A percentile compares a stretch with the other conserved stretches of the same genome.
phyloP scores from a whole-genome alignment of 2,113 vertebrate genomes.

The Ploceus nigricollis region DNA sequence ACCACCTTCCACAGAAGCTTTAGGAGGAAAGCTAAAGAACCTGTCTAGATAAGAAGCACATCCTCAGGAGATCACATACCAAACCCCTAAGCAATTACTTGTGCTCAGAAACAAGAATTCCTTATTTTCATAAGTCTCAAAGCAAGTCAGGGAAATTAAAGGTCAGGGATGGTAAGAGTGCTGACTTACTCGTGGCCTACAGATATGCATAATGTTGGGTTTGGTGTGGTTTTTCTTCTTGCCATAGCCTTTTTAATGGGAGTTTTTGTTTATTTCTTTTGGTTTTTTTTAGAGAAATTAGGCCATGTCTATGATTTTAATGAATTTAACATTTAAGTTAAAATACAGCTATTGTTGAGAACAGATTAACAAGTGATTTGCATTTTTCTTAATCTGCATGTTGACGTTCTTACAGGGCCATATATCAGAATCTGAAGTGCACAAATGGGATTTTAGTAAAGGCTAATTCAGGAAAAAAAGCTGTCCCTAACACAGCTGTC shows the following conservation, averaged over 20 bases:
- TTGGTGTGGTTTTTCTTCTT: not conserved
- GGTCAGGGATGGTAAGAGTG: not conserved
- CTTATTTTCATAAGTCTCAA: not conserved
- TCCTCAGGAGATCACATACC: not conserved
- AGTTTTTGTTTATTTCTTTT: not conserved
- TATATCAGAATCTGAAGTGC: not conserved
- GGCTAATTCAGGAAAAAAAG: not conserved
- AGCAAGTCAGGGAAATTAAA: not conserved
- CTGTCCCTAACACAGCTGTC: not conserved
- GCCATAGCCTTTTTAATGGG: not conserved
- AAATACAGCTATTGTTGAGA: not conserved
- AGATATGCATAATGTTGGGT: not conserved
- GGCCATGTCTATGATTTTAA: not conserved
- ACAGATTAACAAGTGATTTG: not conserved
- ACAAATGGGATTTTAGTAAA: not conserved
- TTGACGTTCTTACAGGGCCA: not conserved
- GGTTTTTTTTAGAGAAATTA: accelerated
- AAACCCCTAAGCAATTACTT: not conserved
- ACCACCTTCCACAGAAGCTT: not conserved
- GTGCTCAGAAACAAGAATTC: not conserved
- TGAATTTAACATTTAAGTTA: not conserved
- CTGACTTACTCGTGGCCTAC: not conserved
- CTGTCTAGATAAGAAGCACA: not conserved
- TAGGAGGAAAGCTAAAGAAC: not conserved
- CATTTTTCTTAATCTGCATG: not conserved